Percentiles rank a stretch among this genome's conserved stretches.
Evolutionary conservation across 2,888 invertebrate species (phyloP).

Genomic region (Panzeria rudis): DNA sequence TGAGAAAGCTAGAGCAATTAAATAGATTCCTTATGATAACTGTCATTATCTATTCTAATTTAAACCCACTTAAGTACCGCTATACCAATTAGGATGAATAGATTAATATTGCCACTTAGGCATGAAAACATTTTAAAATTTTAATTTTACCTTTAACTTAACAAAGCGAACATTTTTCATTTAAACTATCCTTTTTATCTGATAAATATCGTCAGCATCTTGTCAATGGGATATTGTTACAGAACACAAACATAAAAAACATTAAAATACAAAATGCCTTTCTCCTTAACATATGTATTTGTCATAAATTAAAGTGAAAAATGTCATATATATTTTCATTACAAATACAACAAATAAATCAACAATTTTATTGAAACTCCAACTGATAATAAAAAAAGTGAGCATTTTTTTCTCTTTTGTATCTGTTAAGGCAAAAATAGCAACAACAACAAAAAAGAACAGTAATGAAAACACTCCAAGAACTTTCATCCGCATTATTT

Average conservation of each 20-base stretch:
- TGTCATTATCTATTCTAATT: not conserved
- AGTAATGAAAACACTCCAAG: conserved; percentile 49
- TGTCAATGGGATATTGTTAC: not conserved
- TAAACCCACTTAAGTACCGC: not conserved
- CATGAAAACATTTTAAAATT: too few species aligned
- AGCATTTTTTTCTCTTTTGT: conserved; percentile 18
- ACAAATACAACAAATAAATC: conserved; percentile 51
- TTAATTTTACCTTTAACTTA: not conserved
- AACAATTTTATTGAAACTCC: conserved; percentile 43
- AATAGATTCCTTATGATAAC: too few species aligned
- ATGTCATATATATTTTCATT: conserved; percentile 52
- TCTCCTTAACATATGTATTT: conserved; percentile 25
- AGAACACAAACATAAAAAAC: not conserved
- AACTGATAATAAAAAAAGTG: not conserved
- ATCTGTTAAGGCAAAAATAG: conserved; percentile 30
- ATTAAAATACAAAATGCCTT: not conserved
- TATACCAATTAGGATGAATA: not conserved
- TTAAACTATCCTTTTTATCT: not conserved
- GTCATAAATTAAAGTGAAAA: conserved; percentile 50
- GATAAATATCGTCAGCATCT: conserved; percentile 13
- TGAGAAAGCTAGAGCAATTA: too few species aligned
- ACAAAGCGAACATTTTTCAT: not conserved
- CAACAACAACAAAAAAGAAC: conserved; percentile 17
- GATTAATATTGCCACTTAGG: not conserved
- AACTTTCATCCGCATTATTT: conserved; percentile 72